Base-by-base conservation (phyloP, 2,113 vertebrate genomes). In the Ginglymostoma cirratum region DNA sequence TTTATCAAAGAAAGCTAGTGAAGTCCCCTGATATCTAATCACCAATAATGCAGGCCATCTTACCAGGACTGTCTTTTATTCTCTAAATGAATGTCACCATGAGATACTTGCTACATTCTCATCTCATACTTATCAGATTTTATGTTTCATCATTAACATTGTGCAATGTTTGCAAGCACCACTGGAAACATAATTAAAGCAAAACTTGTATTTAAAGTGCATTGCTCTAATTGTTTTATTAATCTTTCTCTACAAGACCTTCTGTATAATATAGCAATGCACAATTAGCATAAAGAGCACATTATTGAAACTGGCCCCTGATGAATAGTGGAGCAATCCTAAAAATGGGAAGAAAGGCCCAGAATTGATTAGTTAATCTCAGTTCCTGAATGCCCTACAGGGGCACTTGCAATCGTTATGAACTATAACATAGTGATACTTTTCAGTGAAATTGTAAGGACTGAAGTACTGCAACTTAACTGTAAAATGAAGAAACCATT, bases 11-110 rank as follows among this genome's bases (percentile, higher is more conserved):
- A 34, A 42, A 42, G 67, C 67, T 14, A 7, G 42, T 72, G 67
- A 72, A 95, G 30, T 95, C 94, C 94, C 94, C 27, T 30, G 94
- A 95, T 95, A 95, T 72, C 45, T 45, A 95, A 95, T 95, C 94
- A 95, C 27, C 94, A 72, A 34, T 45, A 45, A 24, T 12, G 72
- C 69, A 52, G 89, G 61, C 69, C 67, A 7, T 34, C 69, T 72
- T 70, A 72, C 12, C 94, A 95, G 38, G 14, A 30, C 66, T 15
- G 94, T 52, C 94, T 95, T 72, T 15, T 48, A 23, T 95, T 76
- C 94, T 61, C 72, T 72, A 95, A 95, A 76, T 95, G 67, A 52
- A 34, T 95, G 94, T 70, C 42, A 72, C 69, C 27, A 5, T 76
- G 23, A 72, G 45, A 48, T 34, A 30, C 24, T 52, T 52, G 42